Percentiles rank a stretch among this genome's conserved stretches.
phyloP scores from a whole-genome alignment of 1,140 invertebrate species.

The Saccostrea echinata region DNA sequence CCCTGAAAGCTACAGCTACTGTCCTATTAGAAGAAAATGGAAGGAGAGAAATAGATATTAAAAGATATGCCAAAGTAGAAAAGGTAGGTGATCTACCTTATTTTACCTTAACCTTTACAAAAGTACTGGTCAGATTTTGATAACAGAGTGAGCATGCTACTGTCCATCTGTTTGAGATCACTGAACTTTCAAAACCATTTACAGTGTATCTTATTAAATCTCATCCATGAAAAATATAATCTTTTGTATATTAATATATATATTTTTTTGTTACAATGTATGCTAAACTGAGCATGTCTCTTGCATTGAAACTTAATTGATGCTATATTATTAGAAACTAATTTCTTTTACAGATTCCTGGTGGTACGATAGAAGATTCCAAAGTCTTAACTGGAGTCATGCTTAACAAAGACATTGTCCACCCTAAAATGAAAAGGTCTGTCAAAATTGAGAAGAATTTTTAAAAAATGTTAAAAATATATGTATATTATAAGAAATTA shows the following conservation, averaged over 20 bases:
- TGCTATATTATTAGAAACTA: neutral
- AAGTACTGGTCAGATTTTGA: too few relatives aligned
- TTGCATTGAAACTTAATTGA: neutral
- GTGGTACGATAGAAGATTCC: conserved; percentile 96
- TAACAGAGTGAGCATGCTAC: too few relatives aligned
- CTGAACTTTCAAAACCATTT: too few relatives aligned
- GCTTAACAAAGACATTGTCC: conserved; percentile 99
- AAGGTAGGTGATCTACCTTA: conserved; percentile 82
- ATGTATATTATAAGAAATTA: neutral
- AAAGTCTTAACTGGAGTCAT: conserved; percentile 97
- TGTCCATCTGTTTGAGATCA: too few relatives aligned
- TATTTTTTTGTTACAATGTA: neutral
- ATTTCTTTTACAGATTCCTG: conserved; percentile 87
- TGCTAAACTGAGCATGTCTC: neutral
- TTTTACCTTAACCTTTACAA: too few relatives aligned
- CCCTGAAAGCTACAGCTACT: conserved; percentile 95
- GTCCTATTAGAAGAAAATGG: conserved; percentile 94
- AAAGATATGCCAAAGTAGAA: conserved; percentile 98
- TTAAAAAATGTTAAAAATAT: neutral
- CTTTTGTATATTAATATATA: too few relatives aligned
- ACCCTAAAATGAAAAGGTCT: conserved; percentile 94
- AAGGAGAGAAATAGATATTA: conserved; percentile 97
- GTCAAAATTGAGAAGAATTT: neutral
- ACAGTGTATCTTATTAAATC: too few relatives aligned
- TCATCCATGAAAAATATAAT: too few relatives aligned